These are phyloP conservation scores for Watersipora subatra DNA, from an alignment of 1,140 invertebrate genomes.

Conservation along the genomic window DNA sequence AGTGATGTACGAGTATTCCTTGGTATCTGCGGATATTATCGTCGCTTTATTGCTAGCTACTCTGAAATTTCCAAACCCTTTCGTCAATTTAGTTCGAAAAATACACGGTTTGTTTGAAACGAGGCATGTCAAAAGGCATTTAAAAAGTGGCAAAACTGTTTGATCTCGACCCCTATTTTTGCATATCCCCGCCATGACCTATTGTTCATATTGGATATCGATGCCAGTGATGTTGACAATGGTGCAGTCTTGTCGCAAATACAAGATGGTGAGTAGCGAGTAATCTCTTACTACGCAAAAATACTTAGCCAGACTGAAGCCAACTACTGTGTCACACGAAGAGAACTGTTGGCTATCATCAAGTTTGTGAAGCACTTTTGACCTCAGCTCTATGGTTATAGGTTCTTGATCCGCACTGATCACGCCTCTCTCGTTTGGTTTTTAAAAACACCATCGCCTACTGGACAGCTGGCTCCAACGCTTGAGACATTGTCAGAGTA, in stretches of 20 bases:
- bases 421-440: conserved; percentile 21
- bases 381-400: conserved; percentile 15
- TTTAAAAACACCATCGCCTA: conserved; percentile 10
- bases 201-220: too few species aligned
- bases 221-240: conserved; percentile 37
- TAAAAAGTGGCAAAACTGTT: background rate
- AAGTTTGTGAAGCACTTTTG: too few species aligned
- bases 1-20: conserved; percentile 31
- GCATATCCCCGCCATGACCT: conserved; percentile 22
- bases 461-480: conserved; percentile 21
- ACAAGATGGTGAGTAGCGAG: conserved; percentile 15
- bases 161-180: conserved; percentile 8
- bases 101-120: conserved; percentile 3
- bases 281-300: conserved; percentile 11
- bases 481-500: conserved; percentile 14
- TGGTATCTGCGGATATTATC: conserved; percentile 38
- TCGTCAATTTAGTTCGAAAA: conserved; percentile 3
- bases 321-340: too few species aligned
- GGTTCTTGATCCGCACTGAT: conserved; percentile 16
- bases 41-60: conserved; percentile 25
- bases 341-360: too few species aligned
- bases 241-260: conserved; percentile 36
- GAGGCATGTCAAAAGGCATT: conserved; percentile 6
- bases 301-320: too few species aligned
- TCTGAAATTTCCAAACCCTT: conserved; percentile 11